Base-by-base conservation (phyloP, 2,113 vertebrate species). In the Lethenteron reissneri region DNA sequence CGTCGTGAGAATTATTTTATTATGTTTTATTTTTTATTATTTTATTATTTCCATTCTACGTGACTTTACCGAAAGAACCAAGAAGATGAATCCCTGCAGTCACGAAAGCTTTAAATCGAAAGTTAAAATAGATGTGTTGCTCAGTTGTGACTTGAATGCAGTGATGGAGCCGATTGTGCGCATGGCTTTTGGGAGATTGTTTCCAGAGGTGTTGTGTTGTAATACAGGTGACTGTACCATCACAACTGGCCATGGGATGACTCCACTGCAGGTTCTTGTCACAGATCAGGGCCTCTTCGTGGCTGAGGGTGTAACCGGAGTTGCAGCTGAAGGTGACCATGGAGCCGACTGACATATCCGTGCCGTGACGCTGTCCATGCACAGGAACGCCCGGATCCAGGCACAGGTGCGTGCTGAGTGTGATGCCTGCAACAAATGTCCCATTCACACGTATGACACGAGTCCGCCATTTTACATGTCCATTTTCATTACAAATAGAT, bases 211-310 rank as follows among this genome's bases (percentile, higher is more conserved):
- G n/a, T n/a, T 11, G 64, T 10, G 10, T 68, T n/a, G 60, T 14
- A 64, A 64, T 2, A 1, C 2, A 8, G 3, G 3, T 58, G 17
- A 57, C 74, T 80, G 72, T 83, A 97, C 94, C 92, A 82, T 97
- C 91, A 1, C 94, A 97, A 82, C 88, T 94, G 72, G 94, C 92
- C 74, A 96, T 87, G 1, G 92, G 86, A 2, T 86, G 84, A 76
- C 92, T 96, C 94, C 94, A 97, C 79, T 97, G 94, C 76, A 95
- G 96, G 81, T 97, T 97, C 7, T 90, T 90, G 75, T 97, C 92
- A 58, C 94, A 97, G 77, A 95, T 90, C 71, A 97, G 79, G 25
- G 88, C 86, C 74, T 90, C 82, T 0, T 70, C 68, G 70, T 96
- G 88, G 3, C 92, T 97, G 21, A 97, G 79, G 0, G 91, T 91